A percentile compares a stretch with the other conserved stretches of the same genome.
Evolutionary conservation across 2,888 invertebrate genomes (phyloP).

Genomic region (Campoplex nolae): DNA sequence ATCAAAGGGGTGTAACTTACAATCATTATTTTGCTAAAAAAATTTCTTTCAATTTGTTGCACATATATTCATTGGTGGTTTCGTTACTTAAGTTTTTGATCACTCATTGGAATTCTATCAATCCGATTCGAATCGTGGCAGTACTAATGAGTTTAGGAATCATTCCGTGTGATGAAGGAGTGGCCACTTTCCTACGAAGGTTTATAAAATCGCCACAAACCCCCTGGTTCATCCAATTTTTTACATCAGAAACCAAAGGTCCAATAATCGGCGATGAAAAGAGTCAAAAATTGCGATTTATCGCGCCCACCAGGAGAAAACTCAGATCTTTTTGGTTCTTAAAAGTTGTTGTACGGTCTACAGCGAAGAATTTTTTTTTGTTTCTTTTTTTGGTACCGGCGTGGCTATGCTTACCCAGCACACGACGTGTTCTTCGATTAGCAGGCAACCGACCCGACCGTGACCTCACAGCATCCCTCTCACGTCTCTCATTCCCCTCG

Average conservation of each 20-base stretch:
- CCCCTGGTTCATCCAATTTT: background rate
- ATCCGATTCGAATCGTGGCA: background rate
- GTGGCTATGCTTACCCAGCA: slow-evolving; percentile 44
- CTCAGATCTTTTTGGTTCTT: background rate
- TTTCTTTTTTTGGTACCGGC: slow-evolving; percentile 69
- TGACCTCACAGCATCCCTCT: slow-evolving; percentile 81
- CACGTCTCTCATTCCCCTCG: slow-evolving; percentile 68
- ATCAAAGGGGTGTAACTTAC: too few relatives aligned
- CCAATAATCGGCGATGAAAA: slow-evolving; percentile 2
- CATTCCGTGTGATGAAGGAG: background rate
- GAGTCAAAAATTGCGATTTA: slow-evolving; percentile 3
- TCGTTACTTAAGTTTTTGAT: background rate
- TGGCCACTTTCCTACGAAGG: background rate
- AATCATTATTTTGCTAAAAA: too few relatives aligned
- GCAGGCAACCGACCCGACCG: slow-evolving; percentile 84
- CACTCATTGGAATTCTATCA: background rate
- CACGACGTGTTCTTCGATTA: slow-evolving; percentile 83
- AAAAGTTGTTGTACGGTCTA: slow-evolving; percentile 42
- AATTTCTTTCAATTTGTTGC: too few relatives aligned
- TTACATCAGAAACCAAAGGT: background rate
- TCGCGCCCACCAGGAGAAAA: background rate
- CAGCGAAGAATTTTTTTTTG: slow-evolving; percentile 68
- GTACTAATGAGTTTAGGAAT: background rate
- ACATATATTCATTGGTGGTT: too few relatives aligned
- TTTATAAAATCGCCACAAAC: background rate